Conservation (phyloP, 2,888 invertebrate species). For the Nudaria mundana region DNA sequence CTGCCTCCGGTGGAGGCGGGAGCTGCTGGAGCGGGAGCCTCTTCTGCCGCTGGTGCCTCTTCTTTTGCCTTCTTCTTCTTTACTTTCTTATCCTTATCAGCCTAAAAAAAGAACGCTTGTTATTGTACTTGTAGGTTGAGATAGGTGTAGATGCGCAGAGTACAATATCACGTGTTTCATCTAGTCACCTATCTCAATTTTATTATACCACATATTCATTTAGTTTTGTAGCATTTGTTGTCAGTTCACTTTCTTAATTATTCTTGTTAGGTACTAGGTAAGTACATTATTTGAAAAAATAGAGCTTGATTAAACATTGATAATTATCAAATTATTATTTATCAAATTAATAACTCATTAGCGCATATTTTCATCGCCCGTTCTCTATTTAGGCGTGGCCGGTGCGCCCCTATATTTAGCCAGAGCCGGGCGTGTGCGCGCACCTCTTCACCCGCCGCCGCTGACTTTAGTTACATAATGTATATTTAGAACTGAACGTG, state of each 20-base stretch:
- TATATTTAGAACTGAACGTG: slow-evolving; percentile 49
- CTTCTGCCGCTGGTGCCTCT: slow-evolving; percentile 83
- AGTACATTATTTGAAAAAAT: no score
- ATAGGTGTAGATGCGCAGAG: no score
- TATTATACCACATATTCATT: no score
- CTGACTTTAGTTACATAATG: slow-evolving; percentile 50
- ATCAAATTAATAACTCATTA: slow-evolving; percentile 15
- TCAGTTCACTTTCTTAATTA: no score
- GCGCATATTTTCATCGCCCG: slow-evolving; percentile 35
- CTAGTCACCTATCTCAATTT: no score
- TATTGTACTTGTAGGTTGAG: neutral
- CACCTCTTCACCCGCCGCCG: slow-evolving; percentile 38
- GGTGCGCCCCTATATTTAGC: slow-evolving; percentile 64
- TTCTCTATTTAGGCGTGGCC: slow-evolving; percentile 51
- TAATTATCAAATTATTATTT: no score
- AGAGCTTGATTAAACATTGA: no score
- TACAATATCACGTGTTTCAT: no score
- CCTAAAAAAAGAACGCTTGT: slow-evolving; percentile 74
- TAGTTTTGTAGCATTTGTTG: no score
- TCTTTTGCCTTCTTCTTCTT: slow-evolving; percentile 90
- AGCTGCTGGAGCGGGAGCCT: slow-evolving; percentile 85
- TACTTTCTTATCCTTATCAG: slow-evolving; percentile 97
- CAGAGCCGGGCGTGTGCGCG: slow-evolving; percentile 31
- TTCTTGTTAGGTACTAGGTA: no score
- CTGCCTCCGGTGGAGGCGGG: slow-evolving; percentile 82